Evolutionary conservation across 2,797 vertebrate species (phyloP), one percentile per base, ranked within the genome.

Genomic region (Spea hammondii): DNA sequence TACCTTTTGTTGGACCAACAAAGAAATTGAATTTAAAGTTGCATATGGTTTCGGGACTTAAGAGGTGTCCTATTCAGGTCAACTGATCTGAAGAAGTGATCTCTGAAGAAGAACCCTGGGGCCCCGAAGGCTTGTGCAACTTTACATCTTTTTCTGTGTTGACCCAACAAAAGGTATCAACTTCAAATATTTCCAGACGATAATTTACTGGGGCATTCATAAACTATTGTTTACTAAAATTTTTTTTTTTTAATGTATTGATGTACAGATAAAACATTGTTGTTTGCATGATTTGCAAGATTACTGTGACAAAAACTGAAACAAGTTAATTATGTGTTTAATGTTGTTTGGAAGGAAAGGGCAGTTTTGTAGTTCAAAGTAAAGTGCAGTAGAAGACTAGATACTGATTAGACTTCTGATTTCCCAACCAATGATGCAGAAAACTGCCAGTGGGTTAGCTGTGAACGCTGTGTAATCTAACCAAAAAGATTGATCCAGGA

Each of bases 401-500:
- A 84, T 70, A 84, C 81, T 4, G 83, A 85, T 91, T 90, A 87
- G 84, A 87, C 85, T 82, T 47, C 80, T 87, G 85, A 86, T 84
- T 89, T 85, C 86, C 85, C 85, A 83, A 85, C 82, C 76, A 77
- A 46, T 77, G 85, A 14, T 4, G 82, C 6, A 70, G 87, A 88
- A 79, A 85, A 76, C 84, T 84, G 84, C 88, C 79, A 79, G 85
- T 85, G 83, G 87, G 88, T 88, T 84, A 85, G 87, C 88, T 85
- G 10, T 85, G 88, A 89, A 84, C 76, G 84, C 86, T 87, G 87
- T 89, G 88, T 92, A 91, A 93, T 90, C 91, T 92, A 89, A 87
- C 89, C 89, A 89, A 91, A 86, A 85, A 85, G 88, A 91, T 87
- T 92, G 91, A 92, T 90, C 87, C 89, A 87, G 89, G 91, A 91